Percentiles rank a stretch among this genome's conserved stretches.
Evolutionary conservation across 2,888 invertebrate genomes (phyloP).

Genomic region (Myopa tessellatipennis): DNA sequence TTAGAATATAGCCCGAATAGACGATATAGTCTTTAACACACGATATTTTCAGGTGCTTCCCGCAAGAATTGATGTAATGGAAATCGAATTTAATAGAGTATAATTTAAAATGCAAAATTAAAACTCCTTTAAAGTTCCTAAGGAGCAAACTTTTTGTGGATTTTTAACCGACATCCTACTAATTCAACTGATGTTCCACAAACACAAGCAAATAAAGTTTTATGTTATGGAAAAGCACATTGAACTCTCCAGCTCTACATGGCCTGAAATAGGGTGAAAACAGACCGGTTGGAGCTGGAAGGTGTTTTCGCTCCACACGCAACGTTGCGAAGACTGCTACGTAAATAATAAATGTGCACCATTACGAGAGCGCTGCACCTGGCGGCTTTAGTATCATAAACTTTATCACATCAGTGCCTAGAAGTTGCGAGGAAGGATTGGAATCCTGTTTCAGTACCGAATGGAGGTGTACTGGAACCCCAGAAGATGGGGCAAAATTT

Average conservation of each 20-base stretch:
- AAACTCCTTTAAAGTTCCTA: background rate
- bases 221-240: slow-evolving; percentile 14
- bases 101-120: background rate
- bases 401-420: background rate
- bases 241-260: slow-evolving; percentile 11
- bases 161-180: background rate
- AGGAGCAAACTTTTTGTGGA: background rate
- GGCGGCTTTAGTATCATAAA: slow-evolving; percentile 6
- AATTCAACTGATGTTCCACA: background rate
- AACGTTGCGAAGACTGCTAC: slow-evolving; percentile 17
- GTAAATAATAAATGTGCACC: slow-evolving; percentile 30
- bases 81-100: no score
- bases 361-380: slow-evolving; percentile 14
- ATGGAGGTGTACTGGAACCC: background rate
- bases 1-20: no score
- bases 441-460: background rate
- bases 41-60: no score
- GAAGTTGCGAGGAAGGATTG: background rate
- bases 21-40: no score
- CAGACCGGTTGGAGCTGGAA: no score
- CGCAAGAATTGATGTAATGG: no score
- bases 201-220: background rate
- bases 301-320: background rate
- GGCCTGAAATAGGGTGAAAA: background rate
- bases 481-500: background rate